Evolutionary conservation across 1,140 invertebrate species (phyloP).

Genomic region (Coenobita brevimanus): DNA sequence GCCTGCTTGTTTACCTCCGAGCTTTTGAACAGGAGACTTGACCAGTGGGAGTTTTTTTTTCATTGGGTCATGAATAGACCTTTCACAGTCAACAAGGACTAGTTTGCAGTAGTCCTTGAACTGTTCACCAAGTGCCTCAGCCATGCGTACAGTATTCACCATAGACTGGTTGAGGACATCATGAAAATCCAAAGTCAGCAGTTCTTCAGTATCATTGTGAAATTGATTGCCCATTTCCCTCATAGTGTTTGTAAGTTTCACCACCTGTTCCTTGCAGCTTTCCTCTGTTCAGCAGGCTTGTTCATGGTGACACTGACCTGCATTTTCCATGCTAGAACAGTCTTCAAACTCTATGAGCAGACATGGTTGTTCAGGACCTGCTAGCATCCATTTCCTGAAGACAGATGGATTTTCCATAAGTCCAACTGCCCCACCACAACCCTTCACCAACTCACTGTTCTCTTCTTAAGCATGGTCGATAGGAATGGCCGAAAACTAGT

Average conservation of each 20-base stretch:
- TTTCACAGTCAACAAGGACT: conserved; percentile 22
- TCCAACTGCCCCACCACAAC: not conserved
- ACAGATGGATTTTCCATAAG: conserved; percentile 5
- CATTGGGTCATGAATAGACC: conserved; percentile 15
- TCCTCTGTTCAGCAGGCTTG: conserved; percentile 25
- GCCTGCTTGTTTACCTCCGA: not conserved
- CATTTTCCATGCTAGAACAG: conserved; percentile 8
- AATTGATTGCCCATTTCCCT: conserved; percentile 66
- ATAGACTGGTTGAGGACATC: conserved; percentile 36
- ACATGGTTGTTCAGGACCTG: not conserved
- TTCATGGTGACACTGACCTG: conserved; percentile 22
- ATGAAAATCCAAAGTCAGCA: conserved; percentile 31
- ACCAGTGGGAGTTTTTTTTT: conserved; percentile 8
- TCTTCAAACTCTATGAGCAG: conserved; percentile 26
- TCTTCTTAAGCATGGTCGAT: conserved; percentile 8
- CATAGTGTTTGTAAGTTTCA: conserved; percentile 37
- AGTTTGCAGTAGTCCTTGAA: conserved; percentile 39
- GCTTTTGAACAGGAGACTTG: not conserved
- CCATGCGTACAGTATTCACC: conserved; percentile 16
- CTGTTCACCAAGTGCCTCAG: conserved; percentile 21
- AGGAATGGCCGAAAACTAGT: not conserved
- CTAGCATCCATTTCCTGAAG: not conserved
- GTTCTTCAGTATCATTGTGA: conserved; percentile 49
- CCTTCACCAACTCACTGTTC: conserved; percentile 12
- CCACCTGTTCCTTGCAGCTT: conserved; percentile 56